Conservation (phyloP, 2,888 invertebrate species). For the Plagiodera versicolora region DNA sequence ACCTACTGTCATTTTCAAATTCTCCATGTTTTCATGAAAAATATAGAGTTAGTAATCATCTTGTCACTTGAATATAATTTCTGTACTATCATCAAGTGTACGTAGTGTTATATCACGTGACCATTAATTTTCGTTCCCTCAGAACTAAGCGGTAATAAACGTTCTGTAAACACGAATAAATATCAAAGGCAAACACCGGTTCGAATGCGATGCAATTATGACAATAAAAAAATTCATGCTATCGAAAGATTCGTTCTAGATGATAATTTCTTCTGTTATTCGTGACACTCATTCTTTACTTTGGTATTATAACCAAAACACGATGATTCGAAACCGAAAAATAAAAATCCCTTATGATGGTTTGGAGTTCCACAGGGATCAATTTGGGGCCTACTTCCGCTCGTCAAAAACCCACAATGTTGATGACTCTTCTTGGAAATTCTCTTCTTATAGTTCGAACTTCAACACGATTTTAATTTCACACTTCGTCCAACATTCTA, state of each 20-base stretch:
- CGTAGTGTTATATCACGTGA: constrained; percentile 5
- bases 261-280: constrained; percentile 2
- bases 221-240: neutral
- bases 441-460: too few relatives aligned
- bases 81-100: neutral
- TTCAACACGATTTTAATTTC: too few relatives aligned
- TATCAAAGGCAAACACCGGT: constrained; percentile 23
- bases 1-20: too few relatives aligned
- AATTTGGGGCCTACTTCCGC: too few relatives aligned
- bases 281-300: too few relatives aligned
- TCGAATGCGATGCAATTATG: constrained; percentile 28
- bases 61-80: neutral
- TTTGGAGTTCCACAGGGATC: too few relatives aligned
- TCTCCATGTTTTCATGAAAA: neutral
- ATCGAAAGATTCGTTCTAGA: neutral
- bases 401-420: too few relatives aligned
- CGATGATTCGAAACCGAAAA: too few relatives aligned
- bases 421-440: too few relatives aligned
- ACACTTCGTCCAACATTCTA: too few relatives aligned
- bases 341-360: too few relatives aligned
- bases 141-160: constrained; percentile 24
- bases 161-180: constrained; percentile 22
- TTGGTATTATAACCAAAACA: too few relatives aligned
- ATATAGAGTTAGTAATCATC: neutral
- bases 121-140: constrained; percentile 16